Base-by-base conservation (phyloP, 2,113 vertebrate species). In the Promerops cafer region DNA sequence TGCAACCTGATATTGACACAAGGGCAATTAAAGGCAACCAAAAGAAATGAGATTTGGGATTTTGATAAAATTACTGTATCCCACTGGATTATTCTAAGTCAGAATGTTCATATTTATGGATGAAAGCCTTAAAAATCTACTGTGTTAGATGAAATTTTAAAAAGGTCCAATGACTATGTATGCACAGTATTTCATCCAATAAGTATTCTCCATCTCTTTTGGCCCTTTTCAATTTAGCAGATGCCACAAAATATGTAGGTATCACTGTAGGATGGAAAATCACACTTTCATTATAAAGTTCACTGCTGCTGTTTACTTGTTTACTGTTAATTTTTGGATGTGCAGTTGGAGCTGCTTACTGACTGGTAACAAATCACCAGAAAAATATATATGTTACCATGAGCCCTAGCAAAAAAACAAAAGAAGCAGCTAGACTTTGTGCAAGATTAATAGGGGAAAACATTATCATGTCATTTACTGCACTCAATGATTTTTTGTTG, bases 401-500 rank as follows among this genome's bases (percentile, higher is more conserved):
- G 26, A 76, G 30, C 49, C 33, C 28, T 82, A 75, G 86, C 26
- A 26, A 59, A 42, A 89, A 91, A 83, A n/a, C n/a, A 47, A 63
- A 75, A 87, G 2, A 33, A 64, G 11, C 15, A 89, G 63, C 11
- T 59, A 28, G 13, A 78, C 95, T 96, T 94, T 90, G 45, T 86
- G 65, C 63, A 87, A 97, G 93, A 97, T 96, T 92, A 96, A 98
- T 97, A 96, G 75, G 35, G 63, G 78, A 82, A 81, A 71, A 66
- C 33, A 71, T 94, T 92, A 75, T 56, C 83, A 37, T 87, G 81
- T 96, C 68, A 91, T 97, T 98, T 97, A 90, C 89, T 97, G 87
- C 7, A 30, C 71, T 97, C 92, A 94, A 92, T 64, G 94, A 79
- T 95, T 95, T 97, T 96, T 94, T 97, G 68, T 94, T 96, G 94